Evolutionary conservation across 1,140 invertebrate genomes (phyloP), one percentile per base, ranked within the genome.

Genomic region (Atta colombica): DNA sequence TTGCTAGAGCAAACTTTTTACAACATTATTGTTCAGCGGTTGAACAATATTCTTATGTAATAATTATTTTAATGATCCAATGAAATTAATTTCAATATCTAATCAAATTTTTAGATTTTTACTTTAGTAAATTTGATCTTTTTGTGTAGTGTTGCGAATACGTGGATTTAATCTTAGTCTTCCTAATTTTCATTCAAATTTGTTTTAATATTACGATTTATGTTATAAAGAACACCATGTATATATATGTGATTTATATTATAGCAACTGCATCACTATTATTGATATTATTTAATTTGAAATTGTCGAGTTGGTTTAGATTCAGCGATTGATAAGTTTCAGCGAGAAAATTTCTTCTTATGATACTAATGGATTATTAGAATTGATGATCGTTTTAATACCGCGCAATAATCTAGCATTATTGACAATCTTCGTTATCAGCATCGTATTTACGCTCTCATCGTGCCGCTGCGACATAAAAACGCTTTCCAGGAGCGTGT

Each of bases 321-420:
- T 14, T 68, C 49, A 14, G 25, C 25, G 25, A 25, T 25, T 12
- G 3, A 21, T 12, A 7, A 21, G 49, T 5, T 84, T 25, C 14
- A 5, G 8, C 39, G 55, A 75, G 69, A 51, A 51, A 84, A 84
- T 45, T 74, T 60, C 45, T 39, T 49, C 18, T 45, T 53, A 21
- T 25, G 25, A 25, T 39, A 31, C n/a, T 31, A n/a, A 14, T 35
- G 39, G 10, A 21, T 80, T 72, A 74, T 82, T 53, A 69, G n/a
- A 51, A 84, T 84, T 75, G 39, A 39, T 39, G 55, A 74, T 49
- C 39, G 69, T 39, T 75, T 74, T 74, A 84, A 84, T 84, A 31
- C 7, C 39, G 14, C 65, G 78, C 66, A 35, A 49, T 35, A 58
- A 81, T 31, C 49, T 21, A 28, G 55, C 77, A 14, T 71, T 68